phyloP scores from a whole-genome alignment of 1,140 invertebrate species.

The Drosophila saltans region DNA sequence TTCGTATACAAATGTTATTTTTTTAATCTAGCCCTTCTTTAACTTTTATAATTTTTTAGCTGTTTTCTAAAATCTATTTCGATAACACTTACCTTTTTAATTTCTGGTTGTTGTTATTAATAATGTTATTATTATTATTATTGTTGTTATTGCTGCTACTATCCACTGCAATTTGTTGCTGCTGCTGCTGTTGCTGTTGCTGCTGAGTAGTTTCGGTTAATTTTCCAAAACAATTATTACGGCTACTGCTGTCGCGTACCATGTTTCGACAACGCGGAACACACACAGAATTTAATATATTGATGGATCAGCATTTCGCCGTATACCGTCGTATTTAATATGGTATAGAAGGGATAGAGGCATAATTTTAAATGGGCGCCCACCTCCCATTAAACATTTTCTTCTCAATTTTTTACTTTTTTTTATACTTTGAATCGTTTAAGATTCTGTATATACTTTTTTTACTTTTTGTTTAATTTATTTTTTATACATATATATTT shows the following conservation, averaged over 20 bases:
- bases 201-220: conserved; percentile 97
- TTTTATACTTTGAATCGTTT: conserved; percentile 10
- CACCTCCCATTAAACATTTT: conserved; percentile 72
- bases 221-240: conserved; percentile 99
- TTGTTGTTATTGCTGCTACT: conserved; percentile 60
- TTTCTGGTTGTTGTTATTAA: conserved; percentile 70
- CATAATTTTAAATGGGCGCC: conserved; percentile 76
- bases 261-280: conserved; percentile 88
- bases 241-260: conserved; percentile 97
- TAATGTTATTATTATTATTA: conserved; percentile 46
- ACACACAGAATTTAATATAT: conserved; percentile 68
- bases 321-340: conserved; percentile 42
- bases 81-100: conserved; percentile 94
- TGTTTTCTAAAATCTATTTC: no score
- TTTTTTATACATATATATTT: conserved; percentile 23
- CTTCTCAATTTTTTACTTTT: conserved; percentile 17
- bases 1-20: no score
- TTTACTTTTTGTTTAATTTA: conserved; percentile 24
- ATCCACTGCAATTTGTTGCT: conserved; percentile 66
- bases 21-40: no score
- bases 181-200: conserved; percentile 44
- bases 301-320: conserved; percentile 67
- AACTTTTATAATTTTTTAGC: no score
- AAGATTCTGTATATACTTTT: conserved; percentile 15
- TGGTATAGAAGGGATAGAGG: conserved; percentile 63